Evolutionary conservation across 2,113 vertebrate genomes (phyloP).

Genomic region (Parus major): DNA sequence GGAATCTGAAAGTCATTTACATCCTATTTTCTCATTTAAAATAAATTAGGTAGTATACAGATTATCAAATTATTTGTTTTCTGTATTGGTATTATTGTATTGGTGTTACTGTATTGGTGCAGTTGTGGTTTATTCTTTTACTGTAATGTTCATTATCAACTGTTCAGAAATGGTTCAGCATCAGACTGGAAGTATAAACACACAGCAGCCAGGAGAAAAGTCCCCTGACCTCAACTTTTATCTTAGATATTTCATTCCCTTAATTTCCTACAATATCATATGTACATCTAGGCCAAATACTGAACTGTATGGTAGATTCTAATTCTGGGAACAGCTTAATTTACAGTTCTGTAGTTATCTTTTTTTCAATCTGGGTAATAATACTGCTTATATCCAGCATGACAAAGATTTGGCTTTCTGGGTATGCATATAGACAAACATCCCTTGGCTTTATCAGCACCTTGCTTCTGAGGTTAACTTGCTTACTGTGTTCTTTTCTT

Average conservation of each 20-base stretch:
- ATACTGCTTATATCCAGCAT: background rate
- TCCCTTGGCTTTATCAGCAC: background rate
- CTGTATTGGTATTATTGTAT: background rate
- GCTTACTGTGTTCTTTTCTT: background rate
- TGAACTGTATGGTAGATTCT: background rate
- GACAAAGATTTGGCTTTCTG: background rate
- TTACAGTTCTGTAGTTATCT: background rate
- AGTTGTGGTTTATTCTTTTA: background rate
- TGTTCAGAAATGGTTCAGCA: background rate
- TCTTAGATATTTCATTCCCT: background rate
- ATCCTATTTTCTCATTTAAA: background rate
- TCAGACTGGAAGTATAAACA: background rate
- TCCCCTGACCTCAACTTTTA: background rate
- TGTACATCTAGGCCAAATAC: background rate
- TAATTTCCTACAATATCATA: slow-evolving; percentile 1
- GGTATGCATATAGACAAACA: background rate
- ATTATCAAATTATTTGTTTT: background rate
- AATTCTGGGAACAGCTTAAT: background rate
- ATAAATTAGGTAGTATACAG: background rate
- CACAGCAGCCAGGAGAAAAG: background rate
- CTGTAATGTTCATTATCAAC: background rate
- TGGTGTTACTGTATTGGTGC: background rate
- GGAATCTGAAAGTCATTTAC: background rate
- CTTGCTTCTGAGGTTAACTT: background rate
- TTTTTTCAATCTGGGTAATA: background rate